Evolutionary conservation across 2,888 invertebrate species (phyloP).

Genomic region (Eutolmus rufibarbis): DNA sequence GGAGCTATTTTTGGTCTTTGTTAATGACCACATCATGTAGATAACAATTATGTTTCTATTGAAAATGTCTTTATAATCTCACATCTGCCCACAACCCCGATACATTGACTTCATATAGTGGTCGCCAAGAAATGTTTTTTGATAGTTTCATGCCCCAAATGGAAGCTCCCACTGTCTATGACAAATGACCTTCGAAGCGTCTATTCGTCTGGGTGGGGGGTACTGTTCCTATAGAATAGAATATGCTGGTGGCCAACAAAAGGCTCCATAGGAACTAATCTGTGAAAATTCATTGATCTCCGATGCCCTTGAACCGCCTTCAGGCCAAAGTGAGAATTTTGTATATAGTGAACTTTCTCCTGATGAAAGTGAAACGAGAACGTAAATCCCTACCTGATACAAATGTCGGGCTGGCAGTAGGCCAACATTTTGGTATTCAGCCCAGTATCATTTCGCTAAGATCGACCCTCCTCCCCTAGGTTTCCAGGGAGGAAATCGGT

Average conservation of each 20-base stretch:
- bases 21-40: neutral
- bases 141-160: slow-evolving; percentile 3
- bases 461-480: neutral
- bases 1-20: too few species aligned
- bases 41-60: neutral
- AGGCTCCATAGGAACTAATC: neutral
- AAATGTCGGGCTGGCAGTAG: slow-evolving; percentile 20
- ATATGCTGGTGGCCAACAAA: neutral
- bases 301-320: neutral
- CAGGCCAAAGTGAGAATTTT: neutral
- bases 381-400: slow-evolving; percentile 13
- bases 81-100: neutral
- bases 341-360: slow-evolving; percentile 19
- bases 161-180: slow-evolving; percentile 4
- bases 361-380: slow-evolving; percentile 20
- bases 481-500: neutral
- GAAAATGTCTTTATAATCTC: neutral
- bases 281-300: slow-evolving; percentile 6
- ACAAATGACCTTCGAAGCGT: neutral
- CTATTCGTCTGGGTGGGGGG: neutral
- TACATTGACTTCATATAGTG: neutral
- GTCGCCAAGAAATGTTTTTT: neutral
- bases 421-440: neutral
- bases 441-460: neutral
- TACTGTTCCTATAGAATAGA: neutral